These are phyloP conservation scores for Alouatta caraya DNA, from an alignment of 2,797 vertebrate genomes.

Conservation along the genomic window DNA sequence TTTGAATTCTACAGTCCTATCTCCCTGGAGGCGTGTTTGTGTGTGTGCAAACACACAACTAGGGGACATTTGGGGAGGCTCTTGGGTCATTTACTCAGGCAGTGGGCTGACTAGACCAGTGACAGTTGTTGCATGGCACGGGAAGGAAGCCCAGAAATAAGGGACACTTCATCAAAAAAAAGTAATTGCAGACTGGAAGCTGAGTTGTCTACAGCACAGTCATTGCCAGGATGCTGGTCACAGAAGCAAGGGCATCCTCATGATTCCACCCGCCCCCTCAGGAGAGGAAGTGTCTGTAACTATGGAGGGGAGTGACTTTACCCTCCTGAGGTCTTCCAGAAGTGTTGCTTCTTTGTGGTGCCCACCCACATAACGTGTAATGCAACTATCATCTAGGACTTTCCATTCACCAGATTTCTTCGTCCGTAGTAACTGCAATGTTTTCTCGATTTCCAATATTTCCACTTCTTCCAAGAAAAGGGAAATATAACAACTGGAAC, in stretches of 20 bases:
- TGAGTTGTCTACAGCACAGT: too few species aligned
- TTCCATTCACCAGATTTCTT: background rate
- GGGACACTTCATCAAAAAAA: background rate
- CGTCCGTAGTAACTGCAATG: background rate
- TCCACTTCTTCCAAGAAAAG: background rate
- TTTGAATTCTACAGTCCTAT: background rate
- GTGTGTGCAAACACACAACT: fast-evolving
- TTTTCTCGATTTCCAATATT: background rate
- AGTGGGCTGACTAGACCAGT: background rate
- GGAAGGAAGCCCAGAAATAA: background rate
- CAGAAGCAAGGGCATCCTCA: background rate
- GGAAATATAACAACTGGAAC: background rate
- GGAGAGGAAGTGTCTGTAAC: background rate
- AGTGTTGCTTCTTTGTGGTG: too few species aligned
- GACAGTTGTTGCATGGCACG: background rate
- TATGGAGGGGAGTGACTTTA: fast-evolving
- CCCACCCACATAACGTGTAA: fast-evolving
- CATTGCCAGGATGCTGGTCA: background rate
- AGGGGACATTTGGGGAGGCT: background rate
- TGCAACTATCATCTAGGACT: background rate
- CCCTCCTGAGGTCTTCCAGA: background rate
- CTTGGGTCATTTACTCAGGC: background rate
- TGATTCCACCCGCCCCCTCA: background rate
- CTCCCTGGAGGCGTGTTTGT: fast-evolving
- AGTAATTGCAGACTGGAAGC: background rate